These are phyloP conservation scores for Myocastor coypus DNA, from an alignment of 2,113 vertebrate genomes.

Conservation along the genomic window DNA sequence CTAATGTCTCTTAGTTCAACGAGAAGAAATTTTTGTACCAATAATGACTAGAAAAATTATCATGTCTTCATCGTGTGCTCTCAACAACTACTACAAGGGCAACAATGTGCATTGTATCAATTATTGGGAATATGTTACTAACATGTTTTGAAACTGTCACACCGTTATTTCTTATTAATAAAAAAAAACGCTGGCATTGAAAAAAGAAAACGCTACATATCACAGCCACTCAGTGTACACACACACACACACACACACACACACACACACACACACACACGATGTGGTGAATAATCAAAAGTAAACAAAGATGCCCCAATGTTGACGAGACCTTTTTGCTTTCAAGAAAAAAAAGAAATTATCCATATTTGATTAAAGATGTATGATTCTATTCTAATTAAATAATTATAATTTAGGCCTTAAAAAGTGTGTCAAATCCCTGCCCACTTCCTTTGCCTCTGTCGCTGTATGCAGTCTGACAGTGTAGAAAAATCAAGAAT, in stretches of 20 bases:
- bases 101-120: too few relatives aligned
- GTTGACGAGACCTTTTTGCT: not conserved
- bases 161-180: too few relatives aligned
- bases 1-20: too few relatives aligned
- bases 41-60: too few relatives aligned
- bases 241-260: not conserved
- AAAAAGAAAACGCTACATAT: conserved; percentile 29
- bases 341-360: conserved; percentile 44
- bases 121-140: too few relatives aligned
- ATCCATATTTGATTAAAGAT: conserved; percentile 48
- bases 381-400: not conserved
- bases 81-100: too few relatives aligned
- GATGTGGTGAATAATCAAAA: not conserved
- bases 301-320: not conserved
- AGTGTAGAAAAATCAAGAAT: conserved; percentile 22
- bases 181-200: too few relatives aligned
- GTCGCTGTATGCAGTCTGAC: not conserved
- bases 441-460: not conserved
- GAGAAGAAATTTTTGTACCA: too few relatives aligned
- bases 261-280: not conserved
- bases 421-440: conserved; percentile 19
- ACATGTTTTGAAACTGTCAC: too few relatives aligned
- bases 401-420: conserved; percentile 41
- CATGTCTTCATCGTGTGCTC: too few relatives aligned
- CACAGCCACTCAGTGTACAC: conserved; percentile 21